Evolutionary conservation across 92 coral and sea anemone species (phyloP).

Genomic region (Meandrina meandrites): DNA sequence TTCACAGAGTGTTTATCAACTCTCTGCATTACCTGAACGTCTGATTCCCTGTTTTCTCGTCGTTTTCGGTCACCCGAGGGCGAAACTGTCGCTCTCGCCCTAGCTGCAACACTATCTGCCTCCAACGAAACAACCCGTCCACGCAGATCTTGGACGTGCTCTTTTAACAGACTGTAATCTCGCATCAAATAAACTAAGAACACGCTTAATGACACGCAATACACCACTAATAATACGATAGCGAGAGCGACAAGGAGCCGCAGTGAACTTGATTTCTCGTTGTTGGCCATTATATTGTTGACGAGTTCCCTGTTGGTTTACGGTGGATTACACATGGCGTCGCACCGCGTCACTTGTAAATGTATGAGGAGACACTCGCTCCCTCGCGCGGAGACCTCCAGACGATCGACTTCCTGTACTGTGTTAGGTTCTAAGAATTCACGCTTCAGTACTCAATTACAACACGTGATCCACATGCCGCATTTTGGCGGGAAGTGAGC

Average conservation of each 20-base stretch:
- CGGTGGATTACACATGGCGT: slow-evolving; percentile 11
- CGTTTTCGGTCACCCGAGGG: slow-evolving; percentile 22
- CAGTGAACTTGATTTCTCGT: slow-evolving; percentile 35
- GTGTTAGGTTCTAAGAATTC: slow-evolving; percentile 22
- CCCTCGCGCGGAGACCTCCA: background rate
- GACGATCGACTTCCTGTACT: slow-evolving; percentile 27
- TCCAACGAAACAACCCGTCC: slow-evolving; percentile 62
- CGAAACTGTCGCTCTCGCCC: background rate
- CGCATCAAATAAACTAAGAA: slow-evolving; percentile 59
- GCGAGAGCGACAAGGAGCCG: slow-evolving; percentile 43
- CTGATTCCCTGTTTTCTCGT: slow-evolving; percentile 8
- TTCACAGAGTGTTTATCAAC: background rate
- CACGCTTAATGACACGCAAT: slow-evolving; percentile 63
- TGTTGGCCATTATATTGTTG: slow-evolving; percentile 52
- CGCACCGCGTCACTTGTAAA: background rate
- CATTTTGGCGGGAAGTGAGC: background rate
- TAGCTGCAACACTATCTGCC: slow-evolving; percentile 28
- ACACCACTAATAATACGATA: slow-evolving; percentile 56
- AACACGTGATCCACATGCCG: background rate
- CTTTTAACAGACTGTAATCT: slow-evolving; percentile 60
- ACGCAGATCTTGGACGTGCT: slow-evolving; percentile 57
- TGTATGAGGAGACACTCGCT: background rate
- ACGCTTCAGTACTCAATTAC: background rate
- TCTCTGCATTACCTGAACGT: slow-evolving; percentile 12
- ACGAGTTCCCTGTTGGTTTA: background rate